Conservation (phyloP, 2,113 vertebrate species). For the Ammodytes dubius region DNA sequence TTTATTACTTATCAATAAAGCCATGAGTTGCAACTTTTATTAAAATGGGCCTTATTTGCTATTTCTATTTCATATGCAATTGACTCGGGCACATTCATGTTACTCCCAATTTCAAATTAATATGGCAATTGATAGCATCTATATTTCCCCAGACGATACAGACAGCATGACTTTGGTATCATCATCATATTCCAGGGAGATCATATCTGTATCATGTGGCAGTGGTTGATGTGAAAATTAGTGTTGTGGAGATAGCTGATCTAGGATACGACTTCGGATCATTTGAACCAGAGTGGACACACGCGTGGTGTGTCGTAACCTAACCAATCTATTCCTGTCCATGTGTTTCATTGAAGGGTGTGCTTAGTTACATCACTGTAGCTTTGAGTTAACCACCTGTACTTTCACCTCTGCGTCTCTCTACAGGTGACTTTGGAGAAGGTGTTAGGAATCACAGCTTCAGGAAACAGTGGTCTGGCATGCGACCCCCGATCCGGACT, state of each 20-base stretch:
- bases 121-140: slow-evolving; percentile 15
- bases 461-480: slow-evolving; percentile 91
- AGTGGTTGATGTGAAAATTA: neutral
- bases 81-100: neutral
- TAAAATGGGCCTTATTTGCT: neutral
- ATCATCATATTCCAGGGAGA: neutral
- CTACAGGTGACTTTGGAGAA: slow-evolving; percentile 93
- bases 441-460: slow-evolving; percentile 93
- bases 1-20: neutral
- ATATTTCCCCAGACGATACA: slow-evolving; percentile 45
- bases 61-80: neutral
- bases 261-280: too few species aligned
- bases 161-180: neutral
- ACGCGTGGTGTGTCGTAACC: neutral
- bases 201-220: neutral
- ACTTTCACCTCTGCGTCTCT: neutral
- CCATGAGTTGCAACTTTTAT: neutral
- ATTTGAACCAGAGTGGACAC: neutral
- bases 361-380: slow-evolving; percentile 5
- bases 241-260: neutral
- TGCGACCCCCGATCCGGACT: slow-evolving; percentile 93
- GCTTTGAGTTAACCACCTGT: neutral
- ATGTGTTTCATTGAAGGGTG: neutral
- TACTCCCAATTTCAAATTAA: neutral
- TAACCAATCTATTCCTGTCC: neutral